Evolutionary conservation across 2,113 vertebrate species (phyloP).

Genomic region (Grammomys surdaster): DNA sequence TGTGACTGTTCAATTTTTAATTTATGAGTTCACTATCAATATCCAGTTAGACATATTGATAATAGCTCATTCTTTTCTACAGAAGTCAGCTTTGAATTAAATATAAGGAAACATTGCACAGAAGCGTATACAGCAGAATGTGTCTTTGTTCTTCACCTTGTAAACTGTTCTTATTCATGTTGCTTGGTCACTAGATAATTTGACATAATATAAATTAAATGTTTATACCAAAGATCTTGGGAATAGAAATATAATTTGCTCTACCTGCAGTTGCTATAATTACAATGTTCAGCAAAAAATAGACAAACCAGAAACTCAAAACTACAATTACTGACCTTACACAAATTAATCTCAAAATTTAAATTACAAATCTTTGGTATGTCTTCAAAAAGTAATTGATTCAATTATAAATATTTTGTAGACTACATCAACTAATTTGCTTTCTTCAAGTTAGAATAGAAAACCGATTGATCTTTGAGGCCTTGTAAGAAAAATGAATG

Average conservation of each 20-base stretch:
- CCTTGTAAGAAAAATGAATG: background rate
- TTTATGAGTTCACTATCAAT: background rate
- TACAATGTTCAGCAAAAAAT: background rate
- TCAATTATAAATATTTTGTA: background rate
- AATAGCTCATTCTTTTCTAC: background rate
- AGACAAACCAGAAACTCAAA: background rate
- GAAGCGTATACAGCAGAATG: background rate
- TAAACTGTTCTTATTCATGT: background rate
- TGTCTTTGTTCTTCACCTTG: background rate
- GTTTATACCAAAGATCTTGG: background rate
- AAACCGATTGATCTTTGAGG: background rate
- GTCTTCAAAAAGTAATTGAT: background rate
- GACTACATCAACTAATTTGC: background rate
- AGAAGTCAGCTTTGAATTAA: slow-evolving; percentile 1
- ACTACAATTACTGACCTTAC: background rate
- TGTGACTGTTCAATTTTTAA: background rate
- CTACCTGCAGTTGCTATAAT: background rate
- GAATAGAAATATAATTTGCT: slow-evolving; percentile 41
- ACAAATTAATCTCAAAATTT: slow-evolving; percentile 23
- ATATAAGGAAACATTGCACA: background rate
- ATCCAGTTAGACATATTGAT: background rate
- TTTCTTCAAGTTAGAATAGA: background rate
- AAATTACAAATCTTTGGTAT: background rate
- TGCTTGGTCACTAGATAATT: slow-evolving; percentile 41
- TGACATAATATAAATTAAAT: slow-evolving; percentile 11